Base-by-base conservation (phyloP, 2,113 vertebrate genomes). In the Trachemys scripta region DNA sequence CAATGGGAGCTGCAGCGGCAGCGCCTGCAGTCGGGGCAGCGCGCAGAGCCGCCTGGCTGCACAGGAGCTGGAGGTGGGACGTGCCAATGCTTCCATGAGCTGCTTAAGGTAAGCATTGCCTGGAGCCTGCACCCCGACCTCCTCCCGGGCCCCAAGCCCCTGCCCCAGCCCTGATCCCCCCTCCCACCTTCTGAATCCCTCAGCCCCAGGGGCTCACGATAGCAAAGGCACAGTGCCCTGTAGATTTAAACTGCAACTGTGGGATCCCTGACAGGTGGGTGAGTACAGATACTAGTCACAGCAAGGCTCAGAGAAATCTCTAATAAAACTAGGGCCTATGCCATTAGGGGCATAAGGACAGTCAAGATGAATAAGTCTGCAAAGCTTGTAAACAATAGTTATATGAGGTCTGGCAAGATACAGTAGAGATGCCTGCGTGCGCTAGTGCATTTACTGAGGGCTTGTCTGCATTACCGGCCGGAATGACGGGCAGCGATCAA, bases 351-450 rank as follows among this genome's bases (percentile, higher is more conserved):
- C 13, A 19, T 88, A 38, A 84, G 38, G 57, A 90, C 20, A 92
- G 89, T 24, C 92, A 84, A 86, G 56, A 24, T 82, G 10, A 27
- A 69, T 22, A 83, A 0, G 53, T 2, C 3, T 3, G 22, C 14
- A 65, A 79, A 85, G 76, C 85, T 78, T 22, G 56, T 78, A 31
- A 95, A 94, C 49, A 65, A 38, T 57, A 90, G 12, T 62, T 62
- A 31, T 62, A 19, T 31, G 80, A 25, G 11, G 65, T 85, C 53
- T 50, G 80, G 50, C 53, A 85, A n/a, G 24, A 69, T 0, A n/a
- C 29, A 80, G 81, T 65, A 84, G 94, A 82, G 84, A 87, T 56
- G 42, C 24, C 0, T 0, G 0, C 3, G 1, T 2, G 42, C 25
- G 78, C 51, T 17, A 45, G 3, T 12, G 1, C 20, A 8, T 11